Base-by-base conservation (phyloP, 2,113 vertebrate species). In the Tachuris rubrigastra region DNA sequence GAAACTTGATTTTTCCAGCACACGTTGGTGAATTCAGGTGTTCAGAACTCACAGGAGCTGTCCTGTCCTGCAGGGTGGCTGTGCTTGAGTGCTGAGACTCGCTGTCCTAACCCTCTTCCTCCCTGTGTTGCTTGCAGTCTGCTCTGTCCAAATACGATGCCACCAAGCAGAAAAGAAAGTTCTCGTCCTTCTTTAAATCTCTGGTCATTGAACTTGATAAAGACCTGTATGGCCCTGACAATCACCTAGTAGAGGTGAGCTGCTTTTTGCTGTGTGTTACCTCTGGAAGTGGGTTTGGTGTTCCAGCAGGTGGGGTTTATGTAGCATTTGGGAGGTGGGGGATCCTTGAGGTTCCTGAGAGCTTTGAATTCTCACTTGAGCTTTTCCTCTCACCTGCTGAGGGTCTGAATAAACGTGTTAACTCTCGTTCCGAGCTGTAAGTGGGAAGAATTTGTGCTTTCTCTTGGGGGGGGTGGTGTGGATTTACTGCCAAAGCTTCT, bases 171-270 rank as follows among this genome's bases (percentile, higher is more conserved):
- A 99, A 99, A 95, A 98, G 99, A 93, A 99, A 99, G 92, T 99
- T 99, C 89, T 99, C 99, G n/a, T 99, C 99, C 81, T 99, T 99
- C 98, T 99, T 99, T 98, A 99, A 99, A 96, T 99, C 99, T 86
- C 98, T 99, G 96, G 99, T 99, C 97, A 99, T 99, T 24, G 99
- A 99, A 94, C 97, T 99, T 98, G 99, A 99, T 97, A 99, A 99
- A 98, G 99, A 99, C 93, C 98, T 99, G 76, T 99, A 99, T 87
- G 99, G 99, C 55, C 99, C 99, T 95, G 99, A 99, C 98, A 99
- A 99, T 98, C 99, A 99, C 97, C 97, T 99, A 94, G 99, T 99
- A 91, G 99, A 99, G 98, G 99, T 99, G 96, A 98, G 98, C 95
- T 59, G 8, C 93, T 91, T 89, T 94, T 87, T 63, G 56, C 95